Base-by-base conservation (phyloP, 92 coral and sea anemone genomes). In the Umimayanthus kanabou region DNA sequence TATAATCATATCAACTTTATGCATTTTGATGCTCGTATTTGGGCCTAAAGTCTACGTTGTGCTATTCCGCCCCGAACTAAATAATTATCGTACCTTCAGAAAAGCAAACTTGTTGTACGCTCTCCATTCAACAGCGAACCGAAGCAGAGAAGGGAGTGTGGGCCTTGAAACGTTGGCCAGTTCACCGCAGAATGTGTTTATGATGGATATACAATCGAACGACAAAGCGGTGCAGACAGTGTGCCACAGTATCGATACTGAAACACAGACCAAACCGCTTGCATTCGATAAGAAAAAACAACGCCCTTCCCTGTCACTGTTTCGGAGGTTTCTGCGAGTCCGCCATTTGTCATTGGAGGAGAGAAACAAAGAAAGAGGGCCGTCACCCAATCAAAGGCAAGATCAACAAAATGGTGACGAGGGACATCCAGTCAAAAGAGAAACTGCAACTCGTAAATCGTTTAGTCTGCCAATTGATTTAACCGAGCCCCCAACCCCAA, bases 1-100 rank as follows among this genome's bases (percentile, higher is more conserved):
- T 3, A 89, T 91, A 39, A 87, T 89, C 72, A 88, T 89, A 71
- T 94, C 95, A 33, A 92, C 90, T 76, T 71, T 92, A 69, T 85
- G 89, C 57, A 85, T 94, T 53, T 84, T 94, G 39, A 55, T 92
- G 79, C 91, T 91, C 23, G 89, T 89, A 9, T 92, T 85, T 76
- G 98, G 95, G 79, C 95, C 98, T 5, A 94, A 94, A 84, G 74
- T 87, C 5, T 94, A 92, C 67, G 78, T 92, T 39, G 64, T 94
- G 8, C 49, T 69, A 37, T 70, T 89, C 76, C 61, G 94, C 39
- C 92, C 94, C 25, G 94, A 89, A 29, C 74, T 92, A 25, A 92
- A 92, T 55, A 92, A 92, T 86, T 70, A 74, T 28, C 67, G 92
- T 16, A 86, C 90, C 9, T 92, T 92, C 72, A 79, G 94, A 9